phyloP scores from a whole-genome alignment of 2,888 invertebrate genomes.

The Tetragonula carbonaria region DNA sequence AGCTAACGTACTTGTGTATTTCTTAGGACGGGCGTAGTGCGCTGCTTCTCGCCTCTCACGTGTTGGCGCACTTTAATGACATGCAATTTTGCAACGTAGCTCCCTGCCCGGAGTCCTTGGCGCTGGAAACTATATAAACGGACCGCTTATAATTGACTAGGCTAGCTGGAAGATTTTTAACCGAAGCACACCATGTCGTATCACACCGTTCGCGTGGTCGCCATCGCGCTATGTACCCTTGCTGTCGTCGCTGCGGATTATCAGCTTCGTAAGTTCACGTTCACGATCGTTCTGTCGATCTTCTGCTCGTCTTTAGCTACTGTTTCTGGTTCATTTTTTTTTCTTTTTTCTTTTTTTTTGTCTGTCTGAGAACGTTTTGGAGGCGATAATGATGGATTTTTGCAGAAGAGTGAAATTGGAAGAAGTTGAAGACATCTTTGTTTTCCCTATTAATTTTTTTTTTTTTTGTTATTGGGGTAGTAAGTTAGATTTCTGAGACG shows the following conservation, averaged over 20 bases:
- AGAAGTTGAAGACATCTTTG: not conserved
- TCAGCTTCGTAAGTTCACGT: slow-evolving; percentile 64
- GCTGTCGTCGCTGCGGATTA: slow-evolving; percentile 49
- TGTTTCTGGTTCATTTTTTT: not conserved
- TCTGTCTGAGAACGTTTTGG: not conserved
- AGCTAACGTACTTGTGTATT: not conserved
- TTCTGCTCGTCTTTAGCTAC: not conserved
- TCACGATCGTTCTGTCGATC: not conserved
- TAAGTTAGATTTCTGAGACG: not conserved
- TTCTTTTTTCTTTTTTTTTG: not conserved
- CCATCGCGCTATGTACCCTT: slow-evolving; percentile 57
- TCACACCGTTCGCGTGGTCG: slow-evolving; percentile 38
- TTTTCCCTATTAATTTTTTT: not conserved
- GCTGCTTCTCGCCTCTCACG: slow-evolving; percentile 74
- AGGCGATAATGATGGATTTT: not conserved
- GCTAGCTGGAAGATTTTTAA: slow-evolving; percentile 78
- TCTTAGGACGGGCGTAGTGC: slow-evolving; percentile 15
- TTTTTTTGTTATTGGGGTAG: not conserved
- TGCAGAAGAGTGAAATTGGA: not conserved
- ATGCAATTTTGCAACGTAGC: slow-evolving; percentile 82
- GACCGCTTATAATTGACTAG: slow-evolving; percentile 78
- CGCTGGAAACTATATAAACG: slow-evolving; percentile 82
- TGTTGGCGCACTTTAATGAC: slow-evolving; percentile 78
- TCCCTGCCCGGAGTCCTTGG: slow-evolving; percentile 81
- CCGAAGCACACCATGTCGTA: slow-evolving; percentile 75